Conservation (phyloP, 1,140 invertebrate genomes). For the Euura saliciscinereae region DNA sequence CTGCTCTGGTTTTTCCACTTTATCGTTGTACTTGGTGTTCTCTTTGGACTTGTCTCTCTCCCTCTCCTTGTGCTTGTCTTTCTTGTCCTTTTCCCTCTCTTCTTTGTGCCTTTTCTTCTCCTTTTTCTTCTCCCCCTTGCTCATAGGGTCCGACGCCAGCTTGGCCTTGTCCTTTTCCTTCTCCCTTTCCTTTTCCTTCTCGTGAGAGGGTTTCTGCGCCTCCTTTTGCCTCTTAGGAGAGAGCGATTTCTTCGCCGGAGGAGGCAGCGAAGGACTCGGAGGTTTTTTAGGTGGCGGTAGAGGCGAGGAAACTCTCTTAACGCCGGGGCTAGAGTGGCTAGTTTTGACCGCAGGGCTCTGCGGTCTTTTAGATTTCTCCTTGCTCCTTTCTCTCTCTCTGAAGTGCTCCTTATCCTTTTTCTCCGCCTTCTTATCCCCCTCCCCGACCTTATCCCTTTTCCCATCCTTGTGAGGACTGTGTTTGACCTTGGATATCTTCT, state of each 20-base stretch:
- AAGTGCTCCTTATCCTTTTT: constrained; percentile 70
- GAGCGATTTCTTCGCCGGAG: constrained; percentile 46
- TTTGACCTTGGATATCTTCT: constrained; percentile 67
- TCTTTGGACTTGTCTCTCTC: constrained; percentile 56
- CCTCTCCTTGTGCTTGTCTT: constrained; percentile 59
- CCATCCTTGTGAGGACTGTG: constrained; percentile 62
- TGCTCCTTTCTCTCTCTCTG: constrained; percentile 67
- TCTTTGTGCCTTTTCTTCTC: constrained; percentile 62
- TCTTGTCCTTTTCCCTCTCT: constrained; percentile 57
- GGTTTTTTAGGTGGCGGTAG: constrained; percentile 41
- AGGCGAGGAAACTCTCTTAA: constrained; percentile 43
- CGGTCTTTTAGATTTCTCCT: constrained; percentile 70
- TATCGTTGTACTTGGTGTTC: constrained; percentile 43
- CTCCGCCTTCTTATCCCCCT: constrained; percentile 67
- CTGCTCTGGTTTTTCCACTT: constrained; percentile 35
- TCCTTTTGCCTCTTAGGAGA: constrained; percentile 60
- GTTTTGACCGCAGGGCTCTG: constrained; percentile 59
- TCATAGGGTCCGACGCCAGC: constrained; percentile 33
- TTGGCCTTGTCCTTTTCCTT: constrained; percentile 45
- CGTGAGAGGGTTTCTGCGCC: constrained; percentile 52
- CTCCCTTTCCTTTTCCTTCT: constrained; percentile 53
- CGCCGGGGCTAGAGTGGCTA: constrained; percentile 42
- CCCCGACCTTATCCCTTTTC: constrained; percentile 62
- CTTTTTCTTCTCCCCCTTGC: constrained; percentile 53
- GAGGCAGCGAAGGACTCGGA: constrained; percentile 50